Evolutionary conservation across 2,797 vertebrate genomes (phyloP).

Genomic region (Potorous gilbertii): DNA sequence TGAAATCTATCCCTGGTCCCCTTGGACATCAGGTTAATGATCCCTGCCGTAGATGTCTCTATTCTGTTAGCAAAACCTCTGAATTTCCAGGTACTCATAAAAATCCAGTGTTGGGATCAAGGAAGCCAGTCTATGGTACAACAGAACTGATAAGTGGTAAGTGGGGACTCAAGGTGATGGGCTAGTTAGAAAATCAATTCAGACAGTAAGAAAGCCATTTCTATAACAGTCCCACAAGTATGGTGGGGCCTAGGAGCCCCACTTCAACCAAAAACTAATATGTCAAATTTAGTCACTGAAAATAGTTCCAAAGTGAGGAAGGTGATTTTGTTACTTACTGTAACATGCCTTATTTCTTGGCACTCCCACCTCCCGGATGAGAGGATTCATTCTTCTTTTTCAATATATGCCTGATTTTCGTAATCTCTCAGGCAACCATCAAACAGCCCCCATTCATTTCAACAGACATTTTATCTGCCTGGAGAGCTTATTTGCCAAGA

Average conservation of each 20-base stretch:
- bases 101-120: rapidly evolving
- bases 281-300: constrained; percentile 62
- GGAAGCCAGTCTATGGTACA: not conserved
- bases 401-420: constrained; percentile 70
- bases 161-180: not conserved
- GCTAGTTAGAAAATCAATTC: constrained; percentile 49
- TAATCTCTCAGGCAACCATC: constrained; percentile 61
- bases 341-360: constrained; percentile 47
- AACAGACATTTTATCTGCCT: constrained; percentile 72
- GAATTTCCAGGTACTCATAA: constrained; percentile 15
- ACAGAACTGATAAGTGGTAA: not conserved
- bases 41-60: not conserved
- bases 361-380: constrained; percentile 58
- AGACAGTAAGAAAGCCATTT: constrained; percentile 37
- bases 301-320: constrained; percentile 49
- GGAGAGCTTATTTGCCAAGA: constrained; percentile 64
- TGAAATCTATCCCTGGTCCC: not conserved
- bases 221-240: constrained; percentile 47
- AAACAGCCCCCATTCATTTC: constrained; percentile 71
- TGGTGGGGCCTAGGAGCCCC: not conserved
- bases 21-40: not conserved
- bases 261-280: constrained; percentile 55
- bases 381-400: constrained; percentile 70
- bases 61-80: not conserved
- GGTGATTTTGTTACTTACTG: constrained; percentile 46